A percentile compares a stretch with the other conserved stretches of the same genome.
These are phyloP conservation scores for Hemicrepidius hirtus DNA, from an alignment of 2,888 invertebrate genomes.

Conservation along the genomic window DNA sequence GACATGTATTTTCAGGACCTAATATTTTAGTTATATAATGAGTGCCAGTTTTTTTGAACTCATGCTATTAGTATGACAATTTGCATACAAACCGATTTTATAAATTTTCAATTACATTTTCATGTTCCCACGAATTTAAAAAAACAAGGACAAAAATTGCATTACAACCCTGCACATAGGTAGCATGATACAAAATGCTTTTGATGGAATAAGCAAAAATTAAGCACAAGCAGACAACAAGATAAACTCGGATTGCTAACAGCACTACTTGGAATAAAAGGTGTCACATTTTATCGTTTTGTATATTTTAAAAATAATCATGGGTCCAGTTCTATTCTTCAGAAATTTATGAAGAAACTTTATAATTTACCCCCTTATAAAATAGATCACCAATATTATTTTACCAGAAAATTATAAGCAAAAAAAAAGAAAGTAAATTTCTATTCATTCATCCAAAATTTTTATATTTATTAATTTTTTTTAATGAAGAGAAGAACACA, in stretches of 20 bases:
- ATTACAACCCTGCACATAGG: not conserved
- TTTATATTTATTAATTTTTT: not conserved
- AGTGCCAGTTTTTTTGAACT: not conserved
- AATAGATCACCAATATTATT: too few species aligned
- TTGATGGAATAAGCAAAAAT: slow-evolving; percentile 5
- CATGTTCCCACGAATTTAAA: slow-evolving; percentile 1
- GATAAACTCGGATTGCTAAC: not conserved
- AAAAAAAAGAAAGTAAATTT: too few species aligned
- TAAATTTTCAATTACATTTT: slow-evolving; percentile 10
- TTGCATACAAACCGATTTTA: not conserved
- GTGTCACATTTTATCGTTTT: too few species aligned
- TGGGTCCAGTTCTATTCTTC: too few species aligned
- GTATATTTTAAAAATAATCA: too few species aligned
- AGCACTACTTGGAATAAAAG: not conserved
- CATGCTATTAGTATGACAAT: slow-evolving; percentile 21
- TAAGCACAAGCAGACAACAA: too few species aligned
- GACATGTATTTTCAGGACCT: slow-evolving; percentile 59
- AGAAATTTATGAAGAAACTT: too few species aligned
- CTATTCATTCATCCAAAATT: too few species aligned
- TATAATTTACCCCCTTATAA: too few species aligned
- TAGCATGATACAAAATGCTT: not conserved
- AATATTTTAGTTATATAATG: slow-evolving; percentile 41
- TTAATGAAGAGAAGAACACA: not conserved
- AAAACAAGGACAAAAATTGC: not conserved
- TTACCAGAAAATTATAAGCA: too few species aligned